Evolutionary conservation across 64 coral and sea anemone genomes (phyloP).

Genomic region (Porites lutea): DNA sequence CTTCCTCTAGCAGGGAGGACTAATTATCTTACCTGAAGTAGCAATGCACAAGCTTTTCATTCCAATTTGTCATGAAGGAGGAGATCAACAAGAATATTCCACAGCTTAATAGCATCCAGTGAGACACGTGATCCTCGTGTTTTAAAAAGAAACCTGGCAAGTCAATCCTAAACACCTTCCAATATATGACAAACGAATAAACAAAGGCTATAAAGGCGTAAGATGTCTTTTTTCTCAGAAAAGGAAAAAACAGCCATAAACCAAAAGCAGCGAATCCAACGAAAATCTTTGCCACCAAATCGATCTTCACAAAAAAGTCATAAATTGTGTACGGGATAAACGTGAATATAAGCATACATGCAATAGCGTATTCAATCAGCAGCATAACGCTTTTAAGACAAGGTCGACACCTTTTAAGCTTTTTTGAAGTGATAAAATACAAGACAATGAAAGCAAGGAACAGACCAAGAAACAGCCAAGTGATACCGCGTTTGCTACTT

Average conservation of each 20-base stretch:
- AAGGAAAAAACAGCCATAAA: constrained; percentile 64
- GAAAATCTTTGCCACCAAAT: constrained; percentile 38
- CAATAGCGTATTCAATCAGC: neutral
- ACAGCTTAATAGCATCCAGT: too few relatives aligned
- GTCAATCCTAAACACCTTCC: constrained; percentile 68
- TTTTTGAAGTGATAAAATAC: too few relatives aligned
- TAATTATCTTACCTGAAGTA: too few relatives aligned
- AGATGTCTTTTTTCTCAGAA: constrained; percentile 47
- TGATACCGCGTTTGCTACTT: neutral
- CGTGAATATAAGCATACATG: constrained; percentile 52
- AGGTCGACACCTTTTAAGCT: neutral
- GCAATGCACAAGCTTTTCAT: too few relatives aligned
- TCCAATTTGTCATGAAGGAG: too few relatives aligned
- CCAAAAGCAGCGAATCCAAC: constrained; percentile 42
- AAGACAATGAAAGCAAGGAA: neutral
- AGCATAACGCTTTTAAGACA: neutral
- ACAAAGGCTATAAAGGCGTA: constrained; percentile 59
- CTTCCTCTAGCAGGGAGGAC: too few relatives aligned
- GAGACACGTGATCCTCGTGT: too few relatives aligned
- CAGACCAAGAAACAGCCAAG: neutral
- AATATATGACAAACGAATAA: constrained; percentile 68
- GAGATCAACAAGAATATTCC: too few relatives aligned
- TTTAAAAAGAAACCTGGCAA: constrained; percentile 23
- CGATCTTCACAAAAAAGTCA: constrained; percentile 52
- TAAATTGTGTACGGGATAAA: constrained; percentile 75